These are phyloP conservation scores for Sialis lutaria DNA, from an alignment of 2,888 invertebrate species.

Conservation along the genomic window DNA sequence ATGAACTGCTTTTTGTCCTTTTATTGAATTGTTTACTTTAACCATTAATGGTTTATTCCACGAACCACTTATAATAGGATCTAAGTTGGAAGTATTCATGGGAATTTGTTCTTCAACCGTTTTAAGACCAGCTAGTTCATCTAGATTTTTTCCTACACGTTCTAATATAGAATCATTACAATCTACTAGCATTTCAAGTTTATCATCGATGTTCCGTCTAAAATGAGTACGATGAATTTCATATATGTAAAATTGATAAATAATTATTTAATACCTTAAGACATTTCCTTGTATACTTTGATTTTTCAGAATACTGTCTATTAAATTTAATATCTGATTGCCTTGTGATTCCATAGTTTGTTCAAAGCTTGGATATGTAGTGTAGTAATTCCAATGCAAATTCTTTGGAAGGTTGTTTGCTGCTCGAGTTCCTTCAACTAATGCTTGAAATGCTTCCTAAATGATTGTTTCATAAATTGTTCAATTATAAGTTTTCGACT, in stretches of 20 bases:
- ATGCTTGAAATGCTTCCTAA: slow-evolving; percentile 44
- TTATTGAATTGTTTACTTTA: background rate
- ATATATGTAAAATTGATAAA: background rate
- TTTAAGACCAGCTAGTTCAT: slow-evolving; percentile 42
- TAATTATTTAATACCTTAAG: slow-evolving; percentile 17
- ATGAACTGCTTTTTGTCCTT: slow-evolving; percentile 22
- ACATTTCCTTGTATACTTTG: slow-evolving; percentile 39
- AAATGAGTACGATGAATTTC: slow-evolving; percentile 1
- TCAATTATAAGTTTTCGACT: too few relatives aligned
- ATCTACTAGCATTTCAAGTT: slow-evolving; percentile 62
- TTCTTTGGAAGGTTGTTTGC: slow-evolving; percentile 57
- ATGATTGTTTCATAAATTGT: background rate
- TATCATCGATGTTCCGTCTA: slow-evolving; percentile 38
- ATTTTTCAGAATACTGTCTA: slow-evolving; percentile 34
- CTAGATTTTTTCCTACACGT: slow-evolving; percentile 55
- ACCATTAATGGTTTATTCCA: slow-evolving; percentile 32
- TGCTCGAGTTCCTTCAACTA: slow-evolving; percentile 49
- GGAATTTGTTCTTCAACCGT: slow-evolving; percentile 33
- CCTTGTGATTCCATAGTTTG: slow-evolving; percentile 44
- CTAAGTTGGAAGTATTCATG: slow-evolving; percentile 24
- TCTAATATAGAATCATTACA: slow-evolving; percentile 73
- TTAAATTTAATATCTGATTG: slow-evolving; percentile 39
- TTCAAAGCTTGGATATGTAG: slow-evolving; percentile 58
- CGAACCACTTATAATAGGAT: slow-evolving; percentile 31
- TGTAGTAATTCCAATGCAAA: slow-evolving; percentile 52